Percentiles rank a stretch among this genome's conserved stretches.
Conservation (phyloP, 2,888 invertebrate genomes). For the Gandaritis pyraliata region DNA sequence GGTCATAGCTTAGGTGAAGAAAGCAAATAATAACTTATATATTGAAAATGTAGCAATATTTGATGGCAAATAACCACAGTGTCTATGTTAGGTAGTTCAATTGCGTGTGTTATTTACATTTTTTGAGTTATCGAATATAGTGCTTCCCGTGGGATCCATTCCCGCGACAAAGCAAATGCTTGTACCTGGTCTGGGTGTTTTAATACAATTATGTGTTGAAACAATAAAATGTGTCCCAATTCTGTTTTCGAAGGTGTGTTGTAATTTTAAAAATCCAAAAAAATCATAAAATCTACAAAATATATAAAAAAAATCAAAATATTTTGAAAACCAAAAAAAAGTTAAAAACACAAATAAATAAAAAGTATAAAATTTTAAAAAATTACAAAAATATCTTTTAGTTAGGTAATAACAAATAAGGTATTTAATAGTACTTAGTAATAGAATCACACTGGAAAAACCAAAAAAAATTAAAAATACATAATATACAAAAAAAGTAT, state of each 20-base stretch:
- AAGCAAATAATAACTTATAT: constrained; percentile 1
- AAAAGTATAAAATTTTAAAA: background rate
- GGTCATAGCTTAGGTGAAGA: background rate
- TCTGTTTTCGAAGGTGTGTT: no score
- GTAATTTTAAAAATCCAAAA: background rate
- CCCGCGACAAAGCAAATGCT: background rate
- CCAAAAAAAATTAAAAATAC: no score
- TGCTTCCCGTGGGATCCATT: background rate
- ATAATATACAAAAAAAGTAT: no score
- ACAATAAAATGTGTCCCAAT: background rate
- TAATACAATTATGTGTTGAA: background rate
- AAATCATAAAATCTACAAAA: background rate
- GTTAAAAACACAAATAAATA: background rate
- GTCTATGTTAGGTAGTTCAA: constrained; percentile 22
- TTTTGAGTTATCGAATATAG: constrained; percentile 2
- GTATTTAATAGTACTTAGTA: no score
- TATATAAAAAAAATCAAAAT: background rate
- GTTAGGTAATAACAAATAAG: no score
- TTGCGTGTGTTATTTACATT: constrained; percentile 13
- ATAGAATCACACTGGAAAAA: no score
- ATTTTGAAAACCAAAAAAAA: background rate
- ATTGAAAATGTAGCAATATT: constrained; percentile 6
- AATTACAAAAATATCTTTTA: background rate
- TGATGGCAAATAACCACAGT: constrained; percentile 21
- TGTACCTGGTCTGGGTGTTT: constrained; percentile 1